These are phyloP conservation scores for Anthopleura sola DNA, from an alignment of 64 coral and sea anemone genomes.

Conservation along the genomic window DNA sequence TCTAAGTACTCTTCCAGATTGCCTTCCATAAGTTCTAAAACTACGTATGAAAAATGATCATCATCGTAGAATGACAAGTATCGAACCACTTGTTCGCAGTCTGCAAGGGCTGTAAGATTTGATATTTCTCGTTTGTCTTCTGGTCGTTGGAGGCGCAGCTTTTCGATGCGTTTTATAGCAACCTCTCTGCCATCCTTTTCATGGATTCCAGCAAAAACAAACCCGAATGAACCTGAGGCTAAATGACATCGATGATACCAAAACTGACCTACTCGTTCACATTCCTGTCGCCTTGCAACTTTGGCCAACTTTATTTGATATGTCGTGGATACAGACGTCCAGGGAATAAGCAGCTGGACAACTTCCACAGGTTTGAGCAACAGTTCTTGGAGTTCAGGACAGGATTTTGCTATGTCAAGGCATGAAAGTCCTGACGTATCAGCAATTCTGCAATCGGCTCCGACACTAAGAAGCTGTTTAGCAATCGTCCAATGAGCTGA, in stretches of 20 bases:
- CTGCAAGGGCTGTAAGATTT: constrained; percentile 15
- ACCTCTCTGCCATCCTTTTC: constrained; percentile 64
- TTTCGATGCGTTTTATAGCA: constrained; percentile 48
- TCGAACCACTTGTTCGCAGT: constrained; percentile 43
- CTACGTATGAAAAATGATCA: constrained; percentile 40
- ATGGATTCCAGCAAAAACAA: constrained; percentile 55
- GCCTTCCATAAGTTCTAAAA: constrained; percentile 80
- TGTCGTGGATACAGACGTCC: constrained; percentile 33
- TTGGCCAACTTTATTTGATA: constrained; percentile 19
- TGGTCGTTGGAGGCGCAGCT: not conserved
- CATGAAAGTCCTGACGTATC: constrained; percentile 39
- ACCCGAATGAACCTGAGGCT: constrained; percentile 35
- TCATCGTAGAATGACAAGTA: constrained; percentile 48
- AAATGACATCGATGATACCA: constrained; percentile 37
- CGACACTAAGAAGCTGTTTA: constrained; percentile 1
- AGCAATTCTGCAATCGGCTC: constrained; percentile 16
- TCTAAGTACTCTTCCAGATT: constrained; percentile 48
- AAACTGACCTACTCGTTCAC: constrained; percentile 18
- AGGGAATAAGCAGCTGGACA: constrained; percentile 24
- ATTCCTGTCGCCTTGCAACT: constrained; percentile 30
- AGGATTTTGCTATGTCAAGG: constrained; percentile 6
- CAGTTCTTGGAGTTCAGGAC: not conserved
- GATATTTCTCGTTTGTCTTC: constrained; percentile 46
- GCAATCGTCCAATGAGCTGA: not conserved
- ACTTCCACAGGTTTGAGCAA: constrained; percentile 24